phyloP scores from a whole-genome alignment of 2,888 invertebrate genomes.

The Lithophane ornitopus region DNA sequence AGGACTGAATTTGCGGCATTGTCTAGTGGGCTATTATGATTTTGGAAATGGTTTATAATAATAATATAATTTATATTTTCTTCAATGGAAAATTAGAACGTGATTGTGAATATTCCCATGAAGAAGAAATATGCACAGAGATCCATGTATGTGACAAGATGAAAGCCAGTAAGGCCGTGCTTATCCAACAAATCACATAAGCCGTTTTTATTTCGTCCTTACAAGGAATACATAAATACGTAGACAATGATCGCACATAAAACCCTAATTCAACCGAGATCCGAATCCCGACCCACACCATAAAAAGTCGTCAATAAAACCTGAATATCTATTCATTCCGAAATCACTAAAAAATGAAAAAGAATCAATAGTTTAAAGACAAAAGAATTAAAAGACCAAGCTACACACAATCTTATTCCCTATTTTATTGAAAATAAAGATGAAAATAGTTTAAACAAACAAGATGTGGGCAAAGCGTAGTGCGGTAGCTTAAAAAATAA shows the following conservation, averaged over 20 bases:
- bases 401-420: slow-evolving; percentile 15
- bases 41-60: slow-evolving; percentile 10
- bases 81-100: not conserved
- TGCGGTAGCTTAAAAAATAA: slow-evolving; percentile 76
- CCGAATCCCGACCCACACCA: slow-evolving; percentile 61
- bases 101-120: not conserved
- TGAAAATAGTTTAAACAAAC: slow-evolving; percentile 41
- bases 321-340: slow-evolving; percentile 65
- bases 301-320: slow-evolving; percentile 65
- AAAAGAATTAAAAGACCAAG: slow-evolving; percentile 58
- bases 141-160: slow-evolving; percentile 13
- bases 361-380: slow-evolving; percentile 65
- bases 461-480: slow-evolving; percentile 77
- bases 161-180: slow-evolving; percentile 14
- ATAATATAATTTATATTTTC: not conserved
- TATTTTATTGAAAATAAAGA: slow-evolving; percentile 33
- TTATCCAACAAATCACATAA: slow-evolving; percentile 55
- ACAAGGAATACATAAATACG: slow-evolving; percentile 62
- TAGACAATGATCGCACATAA: slow-evolving; percentile 67
- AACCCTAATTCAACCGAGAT: slow-evolving; percentile 64
- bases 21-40: slow-evolving; percentile 35
- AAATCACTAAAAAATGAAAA: slow-evolving; percentile 68
- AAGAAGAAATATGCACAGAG: not conserved
- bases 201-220: slow-evolving; percentile 61
- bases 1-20: slow-evolving; percentile 35